Evolutionary conservation across 2,113 vertebrate genomes (phyloP).

Genomic region (Thalassoma bifasciatum): DNA sequence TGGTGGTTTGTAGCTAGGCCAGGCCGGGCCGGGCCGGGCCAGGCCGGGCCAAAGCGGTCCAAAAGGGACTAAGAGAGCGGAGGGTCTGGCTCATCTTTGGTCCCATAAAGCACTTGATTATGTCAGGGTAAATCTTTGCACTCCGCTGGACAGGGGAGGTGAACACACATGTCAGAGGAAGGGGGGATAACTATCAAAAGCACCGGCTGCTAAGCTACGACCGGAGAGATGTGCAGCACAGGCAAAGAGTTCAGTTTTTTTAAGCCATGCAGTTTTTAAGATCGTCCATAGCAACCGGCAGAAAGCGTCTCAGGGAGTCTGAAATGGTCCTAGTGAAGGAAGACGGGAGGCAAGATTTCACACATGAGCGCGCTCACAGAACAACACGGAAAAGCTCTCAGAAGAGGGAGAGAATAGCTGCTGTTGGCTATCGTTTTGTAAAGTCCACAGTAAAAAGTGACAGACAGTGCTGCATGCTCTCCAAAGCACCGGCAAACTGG

Average conservation of each 20-base stretch:
- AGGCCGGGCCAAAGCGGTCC: conserved; percentile 16
- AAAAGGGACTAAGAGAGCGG: conserved; percentile 44
- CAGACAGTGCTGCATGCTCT: conserved; percentile 62
- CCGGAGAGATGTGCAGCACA: conserved; percentile 58
- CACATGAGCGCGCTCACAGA: conserved; percentile 29
- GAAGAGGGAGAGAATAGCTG: conserved; percentile 58
- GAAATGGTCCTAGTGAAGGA: conserved; percentile 34
- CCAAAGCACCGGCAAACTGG: conserved; percentile 58
- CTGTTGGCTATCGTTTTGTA: conserved; percentile 59
- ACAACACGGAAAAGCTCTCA: conserved; percentile 46
- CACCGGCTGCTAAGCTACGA: conserved; percentile 80
- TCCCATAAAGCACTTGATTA: conserved; percentile 80
- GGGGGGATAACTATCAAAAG: conserved; percentile 31
- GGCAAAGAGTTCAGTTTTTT: conserved; percentile 45
- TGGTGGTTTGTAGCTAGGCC: conserved; percentile 62
- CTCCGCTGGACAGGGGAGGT: conserved; percentile 36
- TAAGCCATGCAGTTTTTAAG: conserved; percentile 74
- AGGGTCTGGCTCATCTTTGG: conserved; percentile 73
- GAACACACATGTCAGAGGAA: background rate
- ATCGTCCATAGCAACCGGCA: conserved; percentile 79
- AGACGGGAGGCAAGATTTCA: conserved; percentile 52
- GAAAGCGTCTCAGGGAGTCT: conserved; percentile 50
- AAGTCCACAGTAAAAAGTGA: conserved; percentile 58
- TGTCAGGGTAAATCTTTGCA: conserved; percentile 60
- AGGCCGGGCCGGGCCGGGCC: conserved; percentile 36